These are phyloP conservation scores for Solea senegalensis DNA, from an alignment of 2,113 vertebrate species.

Conservation along the genomic window DNA sequence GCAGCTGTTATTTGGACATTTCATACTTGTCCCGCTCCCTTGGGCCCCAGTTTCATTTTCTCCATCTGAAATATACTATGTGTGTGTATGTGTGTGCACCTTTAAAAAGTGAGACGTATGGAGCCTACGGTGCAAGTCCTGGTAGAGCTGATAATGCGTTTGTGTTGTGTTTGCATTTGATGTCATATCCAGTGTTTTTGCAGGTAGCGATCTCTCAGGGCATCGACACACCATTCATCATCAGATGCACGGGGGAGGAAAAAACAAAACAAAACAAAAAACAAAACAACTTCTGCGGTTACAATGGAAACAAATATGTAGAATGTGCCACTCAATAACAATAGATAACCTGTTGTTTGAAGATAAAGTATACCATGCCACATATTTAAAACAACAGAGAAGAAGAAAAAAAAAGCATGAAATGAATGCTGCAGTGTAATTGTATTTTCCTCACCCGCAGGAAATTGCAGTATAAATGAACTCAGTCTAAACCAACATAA, in stretches of 20 bases:
- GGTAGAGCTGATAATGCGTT: conserved; percentile 45
- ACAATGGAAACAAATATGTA: conserved; percentile 14
- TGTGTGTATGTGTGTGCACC: conserved; percentile 1
- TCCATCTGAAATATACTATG: conserved; percentile 34
- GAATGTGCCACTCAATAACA: conserved; percentile 9
- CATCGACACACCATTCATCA: conserved; percentile 54
- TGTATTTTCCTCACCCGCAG: conserved; percentile 51
- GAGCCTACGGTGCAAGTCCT: conserved; percentile 45
- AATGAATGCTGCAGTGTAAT: conserved; percentile 55
- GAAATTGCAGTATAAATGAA: conserved; percentile 59
- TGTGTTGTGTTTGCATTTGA: conserved; percentile 64
- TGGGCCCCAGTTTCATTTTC: conserved; percentile 49
- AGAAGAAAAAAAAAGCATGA: conserved; percentile 13
- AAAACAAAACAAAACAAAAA: not conserved
- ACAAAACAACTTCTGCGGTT: not conserved
- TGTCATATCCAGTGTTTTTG: conserved; percentile 55
- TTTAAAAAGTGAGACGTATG: conserved; percentile 70
- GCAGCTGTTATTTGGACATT: conserved; percentile 41
- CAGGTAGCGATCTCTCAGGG: conserved; percentile 58
- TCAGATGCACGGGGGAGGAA: conserved; percentile 9
- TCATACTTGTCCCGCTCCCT: conserved; percentile 24
- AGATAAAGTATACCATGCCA: too few species aligned
- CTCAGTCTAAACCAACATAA: conserved; percentile 55
- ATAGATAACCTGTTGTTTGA: conserved; percentile 14
- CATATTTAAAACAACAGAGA: not conserved